These are phyloP conservation scores for Apoda limacodes DNA, from an alignment of 2,888 invertebrate genomes.

Conservation along the genomic window DNA sequence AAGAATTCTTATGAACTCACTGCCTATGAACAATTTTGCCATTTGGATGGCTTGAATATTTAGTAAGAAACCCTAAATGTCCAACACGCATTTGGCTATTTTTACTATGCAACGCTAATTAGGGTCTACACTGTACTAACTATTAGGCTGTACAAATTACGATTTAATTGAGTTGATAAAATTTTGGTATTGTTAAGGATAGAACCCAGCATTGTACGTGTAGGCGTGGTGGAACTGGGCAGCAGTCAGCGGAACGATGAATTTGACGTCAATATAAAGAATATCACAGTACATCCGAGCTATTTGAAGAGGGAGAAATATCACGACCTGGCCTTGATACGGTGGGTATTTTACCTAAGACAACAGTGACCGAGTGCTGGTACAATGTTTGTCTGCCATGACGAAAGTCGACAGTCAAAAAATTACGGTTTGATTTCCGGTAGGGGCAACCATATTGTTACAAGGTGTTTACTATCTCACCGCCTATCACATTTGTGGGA, in stretches of 20 bases:
- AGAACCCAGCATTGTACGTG: slow-evolving; percentile 40
- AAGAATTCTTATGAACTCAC: no score
- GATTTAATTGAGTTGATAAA: not conserved
- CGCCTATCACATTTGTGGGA: no score
- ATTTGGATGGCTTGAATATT: no score
- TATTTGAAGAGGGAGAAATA: slow-evolving; percentile 46
- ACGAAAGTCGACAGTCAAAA: no score
- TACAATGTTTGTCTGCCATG: no score
- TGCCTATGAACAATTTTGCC: no score
- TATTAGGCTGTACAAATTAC: not conserved
- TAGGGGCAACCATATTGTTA: no score
- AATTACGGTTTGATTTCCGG: no score
- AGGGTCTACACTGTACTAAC: not conserved
- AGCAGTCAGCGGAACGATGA: slow-evolving; percentile 26
- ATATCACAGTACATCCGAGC: slow-evolving; percentile 37
- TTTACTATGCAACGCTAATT: not conserved
- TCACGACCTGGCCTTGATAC: slow-evolving; percentile 51
- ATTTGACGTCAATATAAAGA: slow-evolving; percentile 36
- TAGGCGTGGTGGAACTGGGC: slow-evolving; percentile 43
- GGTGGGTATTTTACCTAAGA: no score
- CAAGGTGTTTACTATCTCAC: no score
- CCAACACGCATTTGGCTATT: not conserved
- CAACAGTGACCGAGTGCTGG: no score
- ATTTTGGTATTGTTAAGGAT: slow-evolving; percentile 29
- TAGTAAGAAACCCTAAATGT: no score